A percentile compares a stretch with the other conserved stretches of the same genome.
phyloP scores from a whole-genome alignment of 2,113 vertebrate genomes.

The Syngnathus scovelli region DNA sequence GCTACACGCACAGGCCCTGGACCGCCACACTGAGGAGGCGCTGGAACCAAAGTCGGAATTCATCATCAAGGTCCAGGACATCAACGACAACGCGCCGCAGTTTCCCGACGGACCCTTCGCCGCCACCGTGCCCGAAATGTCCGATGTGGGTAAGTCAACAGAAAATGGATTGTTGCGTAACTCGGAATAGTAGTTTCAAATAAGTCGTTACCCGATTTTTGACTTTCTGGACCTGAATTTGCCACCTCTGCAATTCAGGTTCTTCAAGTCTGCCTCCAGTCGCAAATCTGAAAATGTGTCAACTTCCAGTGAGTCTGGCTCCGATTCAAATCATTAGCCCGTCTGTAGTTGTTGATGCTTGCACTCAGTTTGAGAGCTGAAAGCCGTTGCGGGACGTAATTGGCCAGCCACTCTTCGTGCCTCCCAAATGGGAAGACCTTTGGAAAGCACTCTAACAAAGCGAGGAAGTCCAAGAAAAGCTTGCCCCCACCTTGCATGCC shows the following conservation, averaged over 20 bases:
- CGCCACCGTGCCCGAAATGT: conserved; percentile 93
- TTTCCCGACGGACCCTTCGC: conserved; percentile 91
- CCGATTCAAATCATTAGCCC: background rate
- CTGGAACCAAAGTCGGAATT: conserved; percentile 96
- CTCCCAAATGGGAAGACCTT: conserved; percentile 50
- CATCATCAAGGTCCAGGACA: conserved; percentile 98
- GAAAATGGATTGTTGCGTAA: background rate
- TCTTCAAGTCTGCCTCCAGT: background rate
- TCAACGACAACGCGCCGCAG: conserved; percentile 95
- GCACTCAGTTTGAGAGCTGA: background rate
- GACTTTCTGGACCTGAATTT: too few relatives aligned
- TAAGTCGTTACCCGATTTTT: too few relatives aligned
- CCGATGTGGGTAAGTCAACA: conserved; percentile 87
- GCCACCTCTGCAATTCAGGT: too few relatives aligned
- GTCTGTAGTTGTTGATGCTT: background rate
- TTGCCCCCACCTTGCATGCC: conserved; percentile 26
- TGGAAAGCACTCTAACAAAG: conserved; percentile 51
- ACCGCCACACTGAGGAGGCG: conserved; percentile 87
- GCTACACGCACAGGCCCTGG: conserved; percentile 92
- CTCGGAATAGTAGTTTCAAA: too few relatives aligned
- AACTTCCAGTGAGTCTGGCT: background rate
- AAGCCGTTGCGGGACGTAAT: background rate
- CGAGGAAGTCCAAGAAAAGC: conserved; percentile 34
- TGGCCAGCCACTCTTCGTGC: background rate
- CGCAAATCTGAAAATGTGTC: background rate